phyloP scores from a whole-genome alignment of 1,140 invertebrate species.

The Agraylea sexmaculata region DNA sequence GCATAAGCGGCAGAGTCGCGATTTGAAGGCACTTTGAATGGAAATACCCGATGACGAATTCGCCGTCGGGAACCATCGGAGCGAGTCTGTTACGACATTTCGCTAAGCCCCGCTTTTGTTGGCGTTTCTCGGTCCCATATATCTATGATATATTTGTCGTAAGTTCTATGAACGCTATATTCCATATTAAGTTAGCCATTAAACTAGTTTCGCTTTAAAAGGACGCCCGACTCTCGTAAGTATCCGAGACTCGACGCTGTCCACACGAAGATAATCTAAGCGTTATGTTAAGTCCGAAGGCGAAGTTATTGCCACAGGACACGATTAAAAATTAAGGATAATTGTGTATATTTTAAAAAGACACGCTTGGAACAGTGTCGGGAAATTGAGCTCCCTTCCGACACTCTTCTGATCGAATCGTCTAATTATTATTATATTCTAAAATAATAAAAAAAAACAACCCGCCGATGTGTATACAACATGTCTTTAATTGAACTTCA shows the following conservation, averaged over 20 bases:
- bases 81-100: slow-evolving; percentile 25
- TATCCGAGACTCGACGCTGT: no score
- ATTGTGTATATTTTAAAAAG: no score
- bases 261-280: no score
- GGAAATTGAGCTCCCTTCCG: slow-evolving; percentile 21
- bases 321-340: no score
- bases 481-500: no score
- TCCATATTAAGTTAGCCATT: no score
- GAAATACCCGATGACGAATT: slow-evolving; percentile 1
- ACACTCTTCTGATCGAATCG: no score
- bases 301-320: slow-evolving; percentile 16
- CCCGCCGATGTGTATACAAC: no score
- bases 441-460: slow-evolving; percentile 7
- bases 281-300: no score
- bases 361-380: slow-evolving; percentile 17
- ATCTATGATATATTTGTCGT: slow-evolving; percentile 91
- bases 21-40: slow-evolving; percentile 10
- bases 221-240: no score
- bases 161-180: slow-evolving; percentile 94
- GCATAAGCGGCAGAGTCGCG: slow-evolving; percentile 5
- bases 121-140: slow-evolving; percentile 83
- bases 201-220: no score
- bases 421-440: no score
- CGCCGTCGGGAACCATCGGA: slow-evolving; percentile 17
- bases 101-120: slow-evolving; percentile 39